phyloP scores from a whole-genome alignment of 2,113 vertebrate species.

The Bolborhynchus lineola region DNA sequence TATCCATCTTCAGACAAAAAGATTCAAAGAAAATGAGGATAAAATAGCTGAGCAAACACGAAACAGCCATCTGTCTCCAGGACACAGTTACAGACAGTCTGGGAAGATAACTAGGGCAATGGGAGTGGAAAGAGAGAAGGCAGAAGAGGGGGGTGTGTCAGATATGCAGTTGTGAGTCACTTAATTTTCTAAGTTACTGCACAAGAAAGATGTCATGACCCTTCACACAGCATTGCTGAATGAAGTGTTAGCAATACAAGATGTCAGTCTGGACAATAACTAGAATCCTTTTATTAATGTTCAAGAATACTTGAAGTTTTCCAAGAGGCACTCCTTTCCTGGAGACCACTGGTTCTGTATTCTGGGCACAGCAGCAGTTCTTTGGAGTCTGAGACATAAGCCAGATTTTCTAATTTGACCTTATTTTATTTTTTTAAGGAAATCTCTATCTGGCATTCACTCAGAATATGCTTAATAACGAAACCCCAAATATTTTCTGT shows the following conservation, averaged over 20 bases:
- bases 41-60: neutral
- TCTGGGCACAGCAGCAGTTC: neutral
- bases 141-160: neutral
- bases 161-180: neutral
- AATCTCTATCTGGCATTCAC: neutral
- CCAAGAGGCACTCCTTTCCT: neutral
- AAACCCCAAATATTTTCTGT: neutral
- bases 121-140: neutral
- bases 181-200: neutral
- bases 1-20: neutral
- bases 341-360: neutral
- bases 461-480: neutral
- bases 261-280: neutral
- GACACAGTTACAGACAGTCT: constrained; percentile 2
- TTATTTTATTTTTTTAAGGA: neutral
- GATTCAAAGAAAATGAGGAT: neutral
- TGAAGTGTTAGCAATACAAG: neutral
- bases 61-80: constrained; percentile 6
- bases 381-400: neutral
- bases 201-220: neutral
- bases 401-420: neutral
- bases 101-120: constrained; percentile 6
- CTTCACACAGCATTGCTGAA: neutral
- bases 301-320: neutral
- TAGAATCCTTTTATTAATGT: neutral